These are phyloP conservation scores for Ramphastos sulfuratus DNA, from an alignment of 2,113 vertebrate species.

Conservation along the genomic window DNA sequence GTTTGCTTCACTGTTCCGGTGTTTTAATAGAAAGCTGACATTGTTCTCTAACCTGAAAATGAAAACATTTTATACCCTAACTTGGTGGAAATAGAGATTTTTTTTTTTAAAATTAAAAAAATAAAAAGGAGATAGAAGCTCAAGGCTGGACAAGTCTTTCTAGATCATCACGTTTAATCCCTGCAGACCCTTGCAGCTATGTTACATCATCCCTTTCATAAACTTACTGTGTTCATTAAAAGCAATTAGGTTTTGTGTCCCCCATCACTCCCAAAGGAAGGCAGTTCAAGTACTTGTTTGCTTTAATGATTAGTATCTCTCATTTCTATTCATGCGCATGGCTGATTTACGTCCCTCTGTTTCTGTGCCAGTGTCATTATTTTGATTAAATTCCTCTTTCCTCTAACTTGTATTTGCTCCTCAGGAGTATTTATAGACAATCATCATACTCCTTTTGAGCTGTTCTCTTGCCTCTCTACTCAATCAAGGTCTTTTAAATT, in stretches of 20 bases:
- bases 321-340: not conserved
- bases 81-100: not conserved
- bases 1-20: not conserved
- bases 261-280: not conserved
- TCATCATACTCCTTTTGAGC: not conserved
- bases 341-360: not conserved
- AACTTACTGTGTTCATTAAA: not conserved
- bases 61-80: not conserved
- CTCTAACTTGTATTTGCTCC: not conserved
- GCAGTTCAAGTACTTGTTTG: not conserved
- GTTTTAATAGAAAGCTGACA: not conserved
- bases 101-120: too few species aligned
- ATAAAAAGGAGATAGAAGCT: not conserved
- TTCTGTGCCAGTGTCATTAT: conserved; percentile 12
- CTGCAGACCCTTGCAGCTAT: not conserved
- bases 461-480: not conserved
- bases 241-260: not conserved
- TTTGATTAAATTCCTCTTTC: conserved; percentile 21
- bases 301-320: not conserved
- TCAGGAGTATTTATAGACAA: not conserved
- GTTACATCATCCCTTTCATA: not conserved
- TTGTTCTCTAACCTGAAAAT: not conserved
- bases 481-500: not conserved
- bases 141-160: not conserved
- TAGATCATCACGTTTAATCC: not conserved